Conservation (phyloP, 2,888 invertebrate species). For the Thymelicus sylvestris region DNA sequence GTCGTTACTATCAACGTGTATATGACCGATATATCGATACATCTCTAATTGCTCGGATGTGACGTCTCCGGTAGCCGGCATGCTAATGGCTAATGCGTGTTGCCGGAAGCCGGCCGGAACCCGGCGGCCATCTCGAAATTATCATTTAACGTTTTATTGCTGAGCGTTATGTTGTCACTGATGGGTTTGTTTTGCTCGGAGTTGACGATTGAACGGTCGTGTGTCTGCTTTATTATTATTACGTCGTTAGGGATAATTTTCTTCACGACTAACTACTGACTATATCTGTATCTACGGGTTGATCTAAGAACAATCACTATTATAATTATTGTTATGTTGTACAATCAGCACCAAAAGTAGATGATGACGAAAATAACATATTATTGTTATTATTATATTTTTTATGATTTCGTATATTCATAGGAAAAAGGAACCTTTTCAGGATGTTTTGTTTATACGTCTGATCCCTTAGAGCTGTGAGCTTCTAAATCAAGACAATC, state of each 20-base stretch:
- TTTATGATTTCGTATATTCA: too few relatives aligned
- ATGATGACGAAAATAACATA: too few relatives aligned
- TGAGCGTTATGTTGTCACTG: slow-evolving; percentile 48
- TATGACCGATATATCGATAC: slow-evolving; percentile 32
- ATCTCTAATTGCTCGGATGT: slow-evolving; percentile 56
- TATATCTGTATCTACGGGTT: too few relatives aligned
- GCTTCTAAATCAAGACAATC: too few relatives aligned
- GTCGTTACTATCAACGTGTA: slow-evolving; percentile 4
- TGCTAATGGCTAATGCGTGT: slow-evolving; percentile 83
- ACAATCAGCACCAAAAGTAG: too few relatives aligned
- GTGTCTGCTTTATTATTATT: slow-evolving; percentile 5
- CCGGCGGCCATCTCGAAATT: slow-evolving; percentile 74
- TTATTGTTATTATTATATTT: too few relatives aligned
- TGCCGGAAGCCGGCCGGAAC: slow-evolving; percentile 76
- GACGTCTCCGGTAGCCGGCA: slow-evolving; percentile 72
- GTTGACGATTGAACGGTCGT: background rate
- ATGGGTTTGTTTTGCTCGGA: slow-evolving; percentile 32
- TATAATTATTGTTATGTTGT: too few relatives aligned
- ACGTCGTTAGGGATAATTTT: background rate
- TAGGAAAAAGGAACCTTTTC: too few relatives aligned
- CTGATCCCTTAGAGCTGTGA: too few relatives aligned
- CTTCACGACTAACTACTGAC: background rate
- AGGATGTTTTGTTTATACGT: too few relatives aligned
- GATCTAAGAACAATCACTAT: too few relatives aligned
- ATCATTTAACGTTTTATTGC: slow-evolving; percentile 81